Conservation (phyloP, 2,113 vertebrate genomes). For the Pterophyllum scalare region DNA sequence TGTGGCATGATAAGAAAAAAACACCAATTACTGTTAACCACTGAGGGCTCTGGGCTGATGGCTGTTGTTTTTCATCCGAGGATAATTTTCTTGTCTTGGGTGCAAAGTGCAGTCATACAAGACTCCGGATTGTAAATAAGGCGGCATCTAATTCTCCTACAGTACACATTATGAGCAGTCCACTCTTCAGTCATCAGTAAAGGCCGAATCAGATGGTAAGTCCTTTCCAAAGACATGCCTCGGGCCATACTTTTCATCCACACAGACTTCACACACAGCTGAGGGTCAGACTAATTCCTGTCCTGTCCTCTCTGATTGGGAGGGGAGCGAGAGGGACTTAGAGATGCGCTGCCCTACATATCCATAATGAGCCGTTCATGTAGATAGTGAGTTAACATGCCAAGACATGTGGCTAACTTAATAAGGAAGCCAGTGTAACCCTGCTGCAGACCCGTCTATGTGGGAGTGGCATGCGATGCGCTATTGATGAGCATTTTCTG, state of each 20-base stretch:
- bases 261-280: constrained; percentile 46
- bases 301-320: constrained; percentile 48
- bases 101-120: constrained; percentile 20
- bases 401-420: constrained; percentile 54
- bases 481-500: constrained; percentile 59
- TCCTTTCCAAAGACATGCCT: constrained; percentile 52
- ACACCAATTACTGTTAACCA: constrained; percentile 42
- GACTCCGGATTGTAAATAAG: background rate
- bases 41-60: background rate
- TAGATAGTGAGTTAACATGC: constrained; percentile 50
- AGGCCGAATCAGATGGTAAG: constrained; percentile 30
- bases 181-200: constrained; percentile 42
- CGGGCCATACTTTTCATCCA: constrained; percentile 57
- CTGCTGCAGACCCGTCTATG: constrained; percentile 1
- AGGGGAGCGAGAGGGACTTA: constrained; percentile 24
- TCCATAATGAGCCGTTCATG: constrained; percentile 65
- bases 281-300: constrained; percentile 59
- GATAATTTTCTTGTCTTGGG: constrained; percentile 15
- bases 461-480: constrained; percentile 40
- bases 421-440: constrained; percentile 27
- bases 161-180: constrained; percentile 25
- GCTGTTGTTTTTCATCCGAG: constrained; percentile 26
- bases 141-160: constrained; percentile 33
- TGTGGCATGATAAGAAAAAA: constrained; percentile 34
- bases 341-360: constrained; percentile 70